Percentiles rank a stretch among this genome's conserved stretches.
phyloP scores from a whole-genome alignment of 2,113 vertebrate species.

The Girardinichthys multiradiatus region DNA sequence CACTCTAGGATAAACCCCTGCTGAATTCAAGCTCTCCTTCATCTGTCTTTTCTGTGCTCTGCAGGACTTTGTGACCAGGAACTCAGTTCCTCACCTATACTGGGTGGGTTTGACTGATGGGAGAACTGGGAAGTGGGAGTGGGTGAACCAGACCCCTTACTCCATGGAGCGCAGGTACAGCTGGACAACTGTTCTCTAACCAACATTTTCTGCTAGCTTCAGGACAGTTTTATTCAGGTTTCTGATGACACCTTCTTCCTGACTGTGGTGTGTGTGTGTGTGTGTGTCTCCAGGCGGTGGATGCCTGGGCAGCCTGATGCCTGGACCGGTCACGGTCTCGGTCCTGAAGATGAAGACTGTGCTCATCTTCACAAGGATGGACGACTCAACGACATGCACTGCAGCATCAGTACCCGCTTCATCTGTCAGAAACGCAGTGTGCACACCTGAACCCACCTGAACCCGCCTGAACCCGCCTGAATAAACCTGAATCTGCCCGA shows the following conservation, averaged over 20 bases:
- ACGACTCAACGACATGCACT: constrained; percentile 63
- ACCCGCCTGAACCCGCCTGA: neutral
- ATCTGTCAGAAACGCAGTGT: constrained; percentile 51
- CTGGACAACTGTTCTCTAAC: neutral
- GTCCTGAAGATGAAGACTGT: constrained; percentile 49
- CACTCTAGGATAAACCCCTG: too few relatives aligned
- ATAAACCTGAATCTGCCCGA: too few relatives aligned
- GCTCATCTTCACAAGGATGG: constrained; percentile 43
- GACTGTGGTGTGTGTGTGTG: neutral
- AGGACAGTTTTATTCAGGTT: neutral
- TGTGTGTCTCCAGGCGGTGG: constrained; percentile 43
- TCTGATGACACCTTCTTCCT: too few relatives aligned
- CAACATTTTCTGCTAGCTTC: neutral
- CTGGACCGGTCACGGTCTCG: constrained; percentile 33
- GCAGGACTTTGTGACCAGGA: constrained; percentile 24
- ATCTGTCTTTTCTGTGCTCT: neutral
- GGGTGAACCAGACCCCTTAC: constrained; percentile 37
- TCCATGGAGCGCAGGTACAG: constrained; percentile 19
- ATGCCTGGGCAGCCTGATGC: constrained; percentile 40
- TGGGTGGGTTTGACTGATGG: constrained; percentile 35
- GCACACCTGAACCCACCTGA: neutral
- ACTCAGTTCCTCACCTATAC: fast-evolving
- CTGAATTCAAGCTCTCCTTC: neutral
- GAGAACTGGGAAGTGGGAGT: constrained; percentile 44
- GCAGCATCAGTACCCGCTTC: constrained; percentile 23